Evolutionary conservation across 1,140 invertebrate genomes (phyloP).

Genomic region (Calliopsis andreniformis): DNA sequence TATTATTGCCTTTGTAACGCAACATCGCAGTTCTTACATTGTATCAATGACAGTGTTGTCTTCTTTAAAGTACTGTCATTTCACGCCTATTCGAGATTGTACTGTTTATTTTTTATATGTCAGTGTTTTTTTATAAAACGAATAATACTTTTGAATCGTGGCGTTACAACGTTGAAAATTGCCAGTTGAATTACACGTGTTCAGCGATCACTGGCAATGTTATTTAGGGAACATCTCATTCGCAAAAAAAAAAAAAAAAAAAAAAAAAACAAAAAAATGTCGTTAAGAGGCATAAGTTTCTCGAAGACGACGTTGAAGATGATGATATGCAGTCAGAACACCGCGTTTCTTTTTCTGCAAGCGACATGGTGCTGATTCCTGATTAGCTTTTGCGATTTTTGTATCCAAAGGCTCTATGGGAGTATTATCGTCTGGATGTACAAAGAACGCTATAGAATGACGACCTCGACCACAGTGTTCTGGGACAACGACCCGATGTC

Average conservation of each 20-base stretch:
- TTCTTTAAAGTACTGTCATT: neutral
- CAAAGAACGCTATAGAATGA: slow-evolving; percentile 89
- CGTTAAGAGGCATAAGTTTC: slow-evolving; percentile 85
- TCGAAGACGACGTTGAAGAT: slow-evolving; percentile 86
- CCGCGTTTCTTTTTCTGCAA: slow-evolving; percentile 81
- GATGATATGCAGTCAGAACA: slow-evolving; percentile 86
- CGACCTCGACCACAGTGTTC: slow-evolving; percentile 84
- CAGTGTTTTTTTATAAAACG: neutral
- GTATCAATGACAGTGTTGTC: neutral
- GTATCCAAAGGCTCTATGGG: slow-evolving; percentile 83
- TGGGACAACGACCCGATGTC: slow-evolving; percentile 88
- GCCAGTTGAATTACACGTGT: neutral
- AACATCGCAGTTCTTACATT: slow-evolving; percentile 8
- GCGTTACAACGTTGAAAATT: slow-evolving; percentile 10
- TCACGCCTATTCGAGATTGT: neutral
- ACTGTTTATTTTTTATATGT: neutral
- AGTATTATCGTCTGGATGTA: slow-evolving; percentile 86
- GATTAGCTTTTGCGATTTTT: slow-evolving; percentile 75
- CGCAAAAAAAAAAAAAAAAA: neutral
- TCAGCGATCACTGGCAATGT: neutral
- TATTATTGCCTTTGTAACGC: slow-evolving; percentile 35
- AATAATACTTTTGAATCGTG: neutral
- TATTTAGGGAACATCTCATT: slow-evolving; percentile 4
- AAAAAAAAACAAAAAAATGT: neutral
- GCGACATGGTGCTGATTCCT: slow-evolving; percentile 74